Conservation (phyloP, 2,113 vertebrate genomes). For the Sisor rabdophorus region DNA sequence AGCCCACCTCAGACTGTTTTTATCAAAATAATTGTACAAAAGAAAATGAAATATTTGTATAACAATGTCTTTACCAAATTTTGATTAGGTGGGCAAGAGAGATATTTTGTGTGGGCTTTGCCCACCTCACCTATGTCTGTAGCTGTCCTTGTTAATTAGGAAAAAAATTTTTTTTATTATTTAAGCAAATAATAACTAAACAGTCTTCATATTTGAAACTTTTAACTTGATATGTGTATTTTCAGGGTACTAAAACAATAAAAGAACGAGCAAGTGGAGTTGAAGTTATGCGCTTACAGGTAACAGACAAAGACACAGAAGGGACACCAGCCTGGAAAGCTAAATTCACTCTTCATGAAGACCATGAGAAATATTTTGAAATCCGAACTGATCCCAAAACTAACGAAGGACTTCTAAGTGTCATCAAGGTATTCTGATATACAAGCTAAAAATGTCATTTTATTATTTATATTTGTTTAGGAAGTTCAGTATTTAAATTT, state of each 20-base stretch:
- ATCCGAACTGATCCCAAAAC: conserved; percentile 70
- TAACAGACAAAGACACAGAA: conserved; percentile 68
- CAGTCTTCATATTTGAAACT: background rate
- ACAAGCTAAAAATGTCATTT: too few relatives aligned
- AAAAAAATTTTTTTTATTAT: too few relatives aligned
- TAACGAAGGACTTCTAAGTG: conserved; percentile 74
- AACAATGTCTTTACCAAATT: too few relatives aligned
- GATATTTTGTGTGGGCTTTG: too few relatives aligned
- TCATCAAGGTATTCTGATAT: conserved; percentile 69
- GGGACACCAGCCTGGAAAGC: conserved; percentile 69
- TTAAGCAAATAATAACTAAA: background rate
- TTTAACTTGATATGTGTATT: background rate
- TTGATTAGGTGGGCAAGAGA: too few relatives aligned
- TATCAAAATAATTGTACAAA: too few relatives aligned
- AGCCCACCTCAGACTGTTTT: too few relatives aligned
- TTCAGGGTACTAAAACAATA: conserved; percentile 47
- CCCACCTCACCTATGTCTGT: too few relatives aligned
- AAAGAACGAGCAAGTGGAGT: conserved; percentile 22
- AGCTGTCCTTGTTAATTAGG: too few relatives aligned
- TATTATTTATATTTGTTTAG: too few relatives aligned
- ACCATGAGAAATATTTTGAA: conserved; percentile 63
- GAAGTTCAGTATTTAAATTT: too few relatives aligned
- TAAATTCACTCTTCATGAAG: conserved; percentile 66
- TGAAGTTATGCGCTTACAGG: conserved; percentile 59
- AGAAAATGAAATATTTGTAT: background rate